Percentiles rank a stretch among this genome's conserved stretches.
Conservation (phyloP, 2,888 invertebrate species). For the Ochropleura plecta region DNA sequence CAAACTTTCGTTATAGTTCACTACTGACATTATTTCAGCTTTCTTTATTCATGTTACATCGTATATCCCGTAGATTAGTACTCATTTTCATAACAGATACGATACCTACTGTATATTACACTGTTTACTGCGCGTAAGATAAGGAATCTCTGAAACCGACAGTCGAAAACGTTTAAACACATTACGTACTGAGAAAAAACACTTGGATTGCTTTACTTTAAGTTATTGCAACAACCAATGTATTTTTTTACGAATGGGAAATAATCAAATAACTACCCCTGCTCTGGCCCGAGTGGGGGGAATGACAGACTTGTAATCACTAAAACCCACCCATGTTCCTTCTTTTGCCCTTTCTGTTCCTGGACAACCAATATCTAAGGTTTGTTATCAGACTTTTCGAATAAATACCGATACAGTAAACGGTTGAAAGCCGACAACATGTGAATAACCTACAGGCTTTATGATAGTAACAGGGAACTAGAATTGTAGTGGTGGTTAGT, state of each 20-base stretch:
- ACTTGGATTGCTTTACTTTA: not conserved
- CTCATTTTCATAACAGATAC: slow-evolving; percentile 31
- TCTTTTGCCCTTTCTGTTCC: too few relatives aligned
- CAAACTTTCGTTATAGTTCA: slow-evolving; percentile 28
- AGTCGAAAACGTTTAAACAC: not conserved
- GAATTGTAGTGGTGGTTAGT: slow-evolving; percentile 51
- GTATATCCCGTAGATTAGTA: slow-evolving; percentile 10
- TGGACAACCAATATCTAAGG: not conserved
- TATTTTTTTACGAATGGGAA: too few relatives aligned
- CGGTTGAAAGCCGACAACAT: slow-evolving; percentile 29
- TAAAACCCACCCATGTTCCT: too few relatives aligned
- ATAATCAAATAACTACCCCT: too few relatives aligned
- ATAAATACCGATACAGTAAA: slow-evolving; percentile 20
- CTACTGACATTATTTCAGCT: slow-evolving; percentile 33
- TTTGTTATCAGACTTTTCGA: slow-evolving; percentile 10
- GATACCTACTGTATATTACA: not conserved
- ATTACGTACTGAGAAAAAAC: not conserved
- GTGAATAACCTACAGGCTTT: slow-evolving; percentile 26
- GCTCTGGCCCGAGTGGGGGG: too few relatives aligned
- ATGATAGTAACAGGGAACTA: slow-evolving; percentile 34
- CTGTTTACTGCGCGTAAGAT: not conserved
- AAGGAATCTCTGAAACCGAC: not conserved
- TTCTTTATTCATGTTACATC: slow-evolving; percentile 1
- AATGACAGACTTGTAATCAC: too few relatives aligned
- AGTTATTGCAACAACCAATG: not conserved